A percentile compares a stretch with the other conserved stretches of the same genome.
phyloP scores from a whole-genome alignment of 2,888 invertebrate genomes.

The Lithophane socia region DNA sequence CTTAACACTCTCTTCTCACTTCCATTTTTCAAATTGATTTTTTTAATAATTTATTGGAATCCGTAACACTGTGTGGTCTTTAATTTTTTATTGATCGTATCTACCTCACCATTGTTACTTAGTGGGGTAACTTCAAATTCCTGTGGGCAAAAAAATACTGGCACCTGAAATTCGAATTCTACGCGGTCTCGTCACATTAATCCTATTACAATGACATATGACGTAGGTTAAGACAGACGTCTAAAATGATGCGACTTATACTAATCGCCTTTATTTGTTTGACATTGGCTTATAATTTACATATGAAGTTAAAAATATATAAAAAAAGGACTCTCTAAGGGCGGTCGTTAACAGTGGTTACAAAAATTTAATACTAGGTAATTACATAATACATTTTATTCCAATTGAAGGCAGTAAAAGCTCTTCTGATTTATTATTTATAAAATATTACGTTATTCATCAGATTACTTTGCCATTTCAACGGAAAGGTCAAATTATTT shows the following conservation, averaged over 20 bases:
- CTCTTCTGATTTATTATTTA: slow-evolving; percentile 13
- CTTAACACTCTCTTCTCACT: not conserved
- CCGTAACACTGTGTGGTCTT: slow-evolving; percentile 73
- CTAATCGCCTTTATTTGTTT: slow-evolving; percentile 70
- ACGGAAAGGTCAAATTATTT: slow-evolving; percentile 20
- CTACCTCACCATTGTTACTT: slow-evolving; percentile 69
- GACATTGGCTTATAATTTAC: slow-evolving; percentile 62
- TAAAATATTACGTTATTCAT: slow-evolving; percentile 32
- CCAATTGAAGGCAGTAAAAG: slow-evolving; percentile 9
- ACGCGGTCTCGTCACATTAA: slow-evolving; percentile 77
- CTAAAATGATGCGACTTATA: slow-evolving; percentile 68
- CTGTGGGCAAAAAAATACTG: slow-evolving; percentile 65
- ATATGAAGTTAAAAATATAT: slow-evolving; percentile 52
- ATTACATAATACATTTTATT: slow-evolving; percentile 24
- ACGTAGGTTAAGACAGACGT: slow-evolving; percentile 70
- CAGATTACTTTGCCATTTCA: slow-evolving; percentile 19
- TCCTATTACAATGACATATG: slow-evolving; percentile 82
- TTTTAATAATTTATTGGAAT: slow-evolving; percentile 12
- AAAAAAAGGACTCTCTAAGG: slow-evolving; percentile 25
- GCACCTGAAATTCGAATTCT: slow-evolving; percentile 72
- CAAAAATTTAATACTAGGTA: not conserved
- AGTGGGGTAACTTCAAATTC: slow-evolving; percentile 70
- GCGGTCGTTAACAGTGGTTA: slow-evolving; percentile 18
- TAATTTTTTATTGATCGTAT: slow-evolving; percentile 73
- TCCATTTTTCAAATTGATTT: slow-evolving; percentile 7